Base-by-base conservation (phyloP, 2,797 vertebrate species). In the Catostomus latipinnis region DNA sequence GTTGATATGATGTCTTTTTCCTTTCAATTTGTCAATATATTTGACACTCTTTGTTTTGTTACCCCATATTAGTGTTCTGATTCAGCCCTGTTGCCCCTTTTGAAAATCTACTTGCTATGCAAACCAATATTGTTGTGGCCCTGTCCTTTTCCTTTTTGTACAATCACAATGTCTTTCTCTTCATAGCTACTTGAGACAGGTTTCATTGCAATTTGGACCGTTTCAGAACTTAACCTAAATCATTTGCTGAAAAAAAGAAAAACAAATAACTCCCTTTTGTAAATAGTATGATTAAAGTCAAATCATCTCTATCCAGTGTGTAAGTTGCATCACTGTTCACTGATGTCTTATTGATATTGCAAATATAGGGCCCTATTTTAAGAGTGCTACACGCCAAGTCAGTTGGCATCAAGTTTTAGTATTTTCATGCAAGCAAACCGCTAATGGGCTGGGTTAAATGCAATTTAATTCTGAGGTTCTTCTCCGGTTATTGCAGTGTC, bases 261-360 rank as follows among this genome's bases (percentile, higher is more conserved):
- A 74, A 52, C 0, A 63, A 53, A 76, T 65, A 76, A 67, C 14
- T 56, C 63, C 18, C 9, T 74, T 93, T 93, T 95, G 94, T 94
- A 94, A 94, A 95, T 95, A 95, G 93, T 91, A 93, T 91, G 90
- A 94, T 94, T 95, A 95, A 94, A 95, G 94, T 34, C 92, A 92
- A 94, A 93, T 94, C 92, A 90, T 34, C 34, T 34, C 34, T 34
- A 3, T 34, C 34, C 34, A 3, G 34, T 34, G 34, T 34, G 34
- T 34, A 34, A 34, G 34, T 34, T 4, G 34, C 34, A 94, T 93
- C 92, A 92, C 91, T 88, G 89, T 62, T 91, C 76, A 84, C 83
- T 89, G 91, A 84, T 82, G 81, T 84, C 76, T 1, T 66, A 50
- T 90, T 73, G 8, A 81, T 83, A 6, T 34, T 11, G 13, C 52